Evolutionary conservation across 92 coral and sea anemone species (phyloP), one percentile per base, ranked within the genome.

Genomic region (Desmophyllum pertusum): DNA sequence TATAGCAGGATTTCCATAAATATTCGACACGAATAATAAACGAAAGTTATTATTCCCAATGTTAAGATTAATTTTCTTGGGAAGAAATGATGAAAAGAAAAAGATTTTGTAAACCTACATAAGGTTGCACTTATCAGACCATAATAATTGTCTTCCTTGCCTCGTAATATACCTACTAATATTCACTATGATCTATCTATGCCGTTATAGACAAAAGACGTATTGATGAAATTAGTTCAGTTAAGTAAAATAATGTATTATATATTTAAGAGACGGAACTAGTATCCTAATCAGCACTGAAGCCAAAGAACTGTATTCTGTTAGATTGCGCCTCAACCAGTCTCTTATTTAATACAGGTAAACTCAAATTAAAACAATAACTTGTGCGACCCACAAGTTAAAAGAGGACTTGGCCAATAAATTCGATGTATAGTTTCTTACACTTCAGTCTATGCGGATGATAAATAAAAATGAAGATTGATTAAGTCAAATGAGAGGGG

Each of bases 221-320:
- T 23, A 53, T 29, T 9, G 71, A 57, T 40, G 55, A 53, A 19
- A 17, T 38, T 73, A 57, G 79, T n/a, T 18, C 45, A 55, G 70
- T 45, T 80, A 31, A 45, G 40, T 62, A 45, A 52, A 50, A 50
- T 71, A 82, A 72, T 82, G 86, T 73, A 82, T 73, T 23, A 53
- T 71, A 72, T 72, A 82, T 82, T 82, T 82, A 82, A 81, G 77
- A 82, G 86, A 55, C 72, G 59, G 69, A 25, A 70, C 57, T 11
- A 51, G 45, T 36, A 35, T 77, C 35, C 14, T 53, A 19, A 52
- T 21, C 17, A n/a, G n/a, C n/a, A n/a, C n/a, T 31, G 9, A 81
- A 72, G 21, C 48, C 70, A 25, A 38, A 40, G 52, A 11, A 23
- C 69, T 7, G 71, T 53, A 41, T 53, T 35, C 42, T 53, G 53